Base-by-base conservation (phyloP, 2,888 invertebrate genomes). In the Trichogramma dendrolimi region DNA sequence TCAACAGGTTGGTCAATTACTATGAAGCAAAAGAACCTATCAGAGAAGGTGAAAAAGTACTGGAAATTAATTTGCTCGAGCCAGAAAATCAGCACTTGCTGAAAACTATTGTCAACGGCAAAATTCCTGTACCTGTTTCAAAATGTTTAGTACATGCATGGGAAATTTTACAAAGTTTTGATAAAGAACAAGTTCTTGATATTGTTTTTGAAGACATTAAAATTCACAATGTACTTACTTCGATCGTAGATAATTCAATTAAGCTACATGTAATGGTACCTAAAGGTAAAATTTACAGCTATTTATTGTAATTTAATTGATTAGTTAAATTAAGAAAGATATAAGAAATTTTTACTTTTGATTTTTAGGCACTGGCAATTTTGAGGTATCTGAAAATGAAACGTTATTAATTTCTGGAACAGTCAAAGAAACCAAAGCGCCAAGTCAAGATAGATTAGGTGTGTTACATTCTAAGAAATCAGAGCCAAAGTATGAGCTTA, bases 351-450 rank as follows among this genome's bases (percentile, higher is more conserved):
- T 41, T 55, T 6, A 44, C 42, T 2, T 44, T 53, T 62, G 38
- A 6, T 47, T 55, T 27, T 71, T 50, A 80, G 81, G 81, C n/a
- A 75, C 75, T 58, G 80, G 80, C 56, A 72, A 66, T 61, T 75
- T 74, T 42, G 72, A 87, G 85, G 82, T 89, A 52, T 84, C 86
- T 1, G 88, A 89, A 74, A 85, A 85, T 4, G 85, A 85, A 5
- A 84, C 85, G 0, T 83, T 88, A 0, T 83, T 91, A 41, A 87
- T 87, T 0, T 87, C 87, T 0, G 92, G 92, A 41, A 82, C 79
- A 40, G 85, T 91, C 60, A 84, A 83, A 58, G 81, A 82, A 5
- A 83, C 85, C 63, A 82, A 84, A 70, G 80, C 84, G 46, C 60
- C 70, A 8, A 61, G 47, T n/a, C 64, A 70, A 14, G 71, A 76